Base-by-base conservation (phyloP, 2,797 vertebrate species). In the Phyllotis vaccarum region DNA sequence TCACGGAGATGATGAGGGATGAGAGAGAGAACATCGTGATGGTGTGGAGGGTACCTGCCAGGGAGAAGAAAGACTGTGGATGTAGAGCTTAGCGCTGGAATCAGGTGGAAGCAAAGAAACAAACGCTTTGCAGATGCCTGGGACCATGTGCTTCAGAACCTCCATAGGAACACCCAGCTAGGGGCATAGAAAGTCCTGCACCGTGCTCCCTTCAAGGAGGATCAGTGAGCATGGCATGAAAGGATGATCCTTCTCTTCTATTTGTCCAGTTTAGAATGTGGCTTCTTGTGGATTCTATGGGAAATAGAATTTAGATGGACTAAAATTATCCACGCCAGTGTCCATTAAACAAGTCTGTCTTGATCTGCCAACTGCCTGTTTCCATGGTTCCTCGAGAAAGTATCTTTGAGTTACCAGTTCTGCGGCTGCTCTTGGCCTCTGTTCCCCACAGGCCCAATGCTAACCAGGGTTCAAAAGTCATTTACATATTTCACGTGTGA, bases 11-110 rank as follows among this genome's bases (percentile, higher is more conserved):
- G 43, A 99, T 96, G 96, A 99, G 99, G 68, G 99, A 98, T 81
- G 98, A 98, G 0, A 99, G 98, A 64, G 99, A 99, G 96, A 99
- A 99, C 94, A 99, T 98, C 37, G 99, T 99, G 97, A 99, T 99
- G 91, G 98, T 99, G 93, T 99, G 99, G 17, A 98, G 43, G 6
- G 99, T 97, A 96, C 99, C 99, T 99, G 98, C 8, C 93, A 34
- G 88, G 93, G 72, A 98, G 81, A 98, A 89, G 97, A 85, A 95
- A 96, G 66, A n/a, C 46, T 0, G 0, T 92, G 88, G 40, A 21
- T 19, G 3, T 4, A 29, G 34, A 5, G 54, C 81, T 43, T 1
- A 56, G 75, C n/a, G 0, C n/a, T 1, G 2, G 11, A 31, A 43
- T 46, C 16, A 3, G 22, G 29, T 37, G 10, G 43, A 21, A 2